Conservation (phyloP, 1,140 invertebrate genomes). For the Drosophila sp. region DNA sequence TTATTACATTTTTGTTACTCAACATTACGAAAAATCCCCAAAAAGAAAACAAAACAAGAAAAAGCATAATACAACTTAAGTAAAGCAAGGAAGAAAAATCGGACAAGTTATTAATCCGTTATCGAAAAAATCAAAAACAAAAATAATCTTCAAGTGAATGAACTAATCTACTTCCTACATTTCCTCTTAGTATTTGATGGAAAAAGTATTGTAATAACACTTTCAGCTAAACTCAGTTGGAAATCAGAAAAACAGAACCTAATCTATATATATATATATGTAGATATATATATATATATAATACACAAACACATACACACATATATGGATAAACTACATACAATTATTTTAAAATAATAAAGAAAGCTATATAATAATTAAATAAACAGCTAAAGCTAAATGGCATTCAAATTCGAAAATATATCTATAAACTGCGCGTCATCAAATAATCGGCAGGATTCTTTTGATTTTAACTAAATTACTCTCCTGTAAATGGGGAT, state of each 20-base stretch:
- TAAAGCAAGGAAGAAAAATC: background rate
- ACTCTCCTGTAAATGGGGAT: too few relatives aligned
- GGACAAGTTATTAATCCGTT: slow-evolving; percentile 4
- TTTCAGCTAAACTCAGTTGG: slow-evolving; percentile 32
- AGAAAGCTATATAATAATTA: slow-evolving; percentile 60
- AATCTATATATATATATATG: slow-evolving; percentile 32
- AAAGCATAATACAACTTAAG: slow-evolving; percentile 12
- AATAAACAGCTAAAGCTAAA: slow-evolving; percentile 45
- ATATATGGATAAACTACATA: slow-evolving; percentile 53
- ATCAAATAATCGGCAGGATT: too few relatives aligned
- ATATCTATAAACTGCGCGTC: too few relatives aligned
- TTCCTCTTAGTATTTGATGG: slow-evolving; percentile 59
- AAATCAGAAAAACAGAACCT: slow-evolving; percentile 21
- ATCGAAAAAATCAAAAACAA: slow-evolving; percentile 5
- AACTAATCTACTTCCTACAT: slow-evolving; percentile 42
- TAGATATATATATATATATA: slow-evolving; percentile 22
- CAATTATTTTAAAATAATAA: slow-evolving; percentile 63
- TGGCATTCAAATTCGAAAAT: too few relatives aligned
- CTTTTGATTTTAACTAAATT: too few relatives aligned
- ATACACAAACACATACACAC: slow-evolving; percentile 3
- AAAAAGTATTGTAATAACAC: slow-evolving; percentile 53
- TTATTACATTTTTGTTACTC: slow-evolving; percentile 28
- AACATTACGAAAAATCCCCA: slow-evolving; percentile 3
- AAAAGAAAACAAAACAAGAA: background rate
- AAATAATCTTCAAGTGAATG: slow-evolving; percentile 35